phyloP scores from a whole-genome alignment of 92 coral and sea anemone species.

The Palythoa caribaeorum region DNA sequence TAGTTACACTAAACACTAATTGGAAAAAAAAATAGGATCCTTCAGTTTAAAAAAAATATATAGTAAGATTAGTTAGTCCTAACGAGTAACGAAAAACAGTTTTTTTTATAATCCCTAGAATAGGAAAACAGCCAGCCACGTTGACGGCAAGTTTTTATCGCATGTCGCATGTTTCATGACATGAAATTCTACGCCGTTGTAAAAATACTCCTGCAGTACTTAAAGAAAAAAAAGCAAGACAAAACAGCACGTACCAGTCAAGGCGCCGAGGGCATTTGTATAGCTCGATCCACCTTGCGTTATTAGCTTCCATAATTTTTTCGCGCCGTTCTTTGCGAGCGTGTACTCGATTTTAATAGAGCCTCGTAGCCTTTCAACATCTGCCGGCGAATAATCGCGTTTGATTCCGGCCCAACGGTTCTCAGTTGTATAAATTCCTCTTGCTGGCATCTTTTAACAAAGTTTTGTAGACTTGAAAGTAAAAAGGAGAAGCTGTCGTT shows the following conservation, averaged over 20 bases:
- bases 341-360: slow-evolving; percentile 86
- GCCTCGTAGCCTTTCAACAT: slow-evolving; percentile 86
- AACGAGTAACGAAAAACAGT: not conserved
- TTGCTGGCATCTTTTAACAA: slow-evolving; percentile 35
- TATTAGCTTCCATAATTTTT: slow-evolving; percentile 79
- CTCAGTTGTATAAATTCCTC: slow-evolving; percentile 65
- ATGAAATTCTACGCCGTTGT: slow-evolving; percentile 22
- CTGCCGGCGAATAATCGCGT: slow-evolving; percentile 83
- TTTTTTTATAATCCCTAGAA: not conserved
- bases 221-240: not conserved
- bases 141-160: not conserved
- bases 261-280: slow-evolving; percentile 90
- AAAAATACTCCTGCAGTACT: not conserved
- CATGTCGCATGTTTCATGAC: not conserved
- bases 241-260: slow-evolving; percentile 74
- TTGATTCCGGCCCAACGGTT: slow-evolving; percentile 91
- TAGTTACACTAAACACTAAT: not conserved
- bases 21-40: not conserved
- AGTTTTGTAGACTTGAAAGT: not conserved
- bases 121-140: not conserved
- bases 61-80: not conserved
- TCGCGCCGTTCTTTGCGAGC: slow-evolving; percentile 89
- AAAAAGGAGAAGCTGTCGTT: not conserved
- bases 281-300: slow-evolving; percentile 78
- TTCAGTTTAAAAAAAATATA: not conserved